Evolutionary conservation across 2,888 invertebrate genomes (phyloP).

Genomic region (Hipparchia sbordonii): DNA sequence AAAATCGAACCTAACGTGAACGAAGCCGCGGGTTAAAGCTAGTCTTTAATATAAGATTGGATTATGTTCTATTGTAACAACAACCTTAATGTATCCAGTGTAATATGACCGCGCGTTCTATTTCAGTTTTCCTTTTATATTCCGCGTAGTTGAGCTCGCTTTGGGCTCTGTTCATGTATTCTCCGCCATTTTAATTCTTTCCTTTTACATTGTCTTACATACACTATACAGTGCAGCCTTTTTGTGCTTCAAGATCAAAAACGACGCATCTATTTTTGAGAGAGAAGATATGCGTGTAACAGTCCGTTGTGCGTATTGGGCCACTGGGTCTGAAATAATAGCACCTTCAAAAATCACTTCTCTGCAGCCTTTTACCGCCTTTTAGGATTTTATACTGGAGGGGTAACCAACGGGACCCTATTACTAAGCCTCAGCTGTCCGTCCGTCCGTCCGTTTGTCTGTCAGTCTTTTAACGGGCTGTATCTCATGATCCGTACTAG

Average conservation of each 20-base stretch:
- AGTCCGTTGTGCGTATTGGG: neutral
- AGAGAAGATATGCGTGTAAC: neutral
- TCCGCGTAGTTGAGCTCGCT: slow-evolving; percentile 4
- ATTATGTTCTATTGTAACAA: neutral
- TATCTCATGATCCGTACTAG: no score
- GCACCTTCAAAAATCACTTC: no score
- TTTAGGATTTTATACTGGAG: no score
- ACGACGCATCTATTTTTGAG: neutral
- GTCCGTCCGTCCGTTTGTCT: no score
- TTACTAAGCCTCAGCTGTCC: no score
- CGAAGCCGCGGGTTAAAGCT: no score
- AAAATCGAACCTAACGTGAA: no score
- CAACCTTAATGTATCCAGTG: neutral
- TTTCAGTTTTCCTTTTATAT: slow-evolving; percentile 17
- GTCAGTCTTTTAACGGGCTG: no score
- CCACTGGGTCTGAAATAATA: neutral
- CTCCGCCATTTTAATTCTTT: slow-evolving; percentile 10
- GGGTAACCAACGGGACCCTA: no score
- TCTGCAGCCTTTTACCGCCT: no score
- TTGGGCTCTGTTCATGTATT: neutral
- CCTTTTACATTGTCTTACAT: slow-evolving; percentile 19
- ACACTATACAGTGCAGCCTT: slow-evolving; percentile 15
- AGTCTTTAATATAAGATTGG: neutral
- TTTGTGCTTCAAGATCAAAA: neutral
- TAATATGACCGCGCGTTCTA: neutral